Evolutionary conservation across 2,113 vertebrate species (phyloP), one percentile per base, ranked within the genome.

Genomic region (Python bivittatus): DNA sequence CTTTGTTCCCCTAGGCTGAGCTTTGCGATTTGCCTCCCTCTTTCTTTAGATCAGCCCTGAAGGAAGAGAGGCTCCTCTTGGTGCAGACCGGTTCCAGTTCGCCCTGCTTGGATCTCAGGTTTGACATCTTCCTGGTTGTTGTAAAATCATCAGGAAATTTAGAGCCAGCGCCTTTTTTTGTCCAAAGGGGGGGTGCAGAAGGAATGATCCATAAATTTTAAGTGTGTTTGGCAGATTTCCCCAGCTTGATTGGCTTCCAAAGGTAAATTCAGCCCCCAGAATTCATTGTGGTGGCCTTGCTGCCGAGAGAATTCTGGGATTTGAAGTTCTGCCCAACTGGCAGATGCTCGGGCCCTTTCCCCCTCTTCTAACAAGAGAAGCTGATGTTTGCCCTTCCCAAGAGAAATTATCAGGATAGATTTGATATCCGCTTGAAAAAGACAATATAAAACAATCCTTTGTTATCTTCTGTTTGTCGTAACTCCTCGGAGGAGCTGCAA

Each of bases 41-140:
- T 85, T n/a, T 44, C 48, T 91, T 87, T 91, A 99, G 99, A 58
- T 96, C 97, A 0, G 99, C 97, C 0, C 96, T 99, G 90, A 97
- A 53, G 61, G 98, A 99, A 0, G 98, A 99, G 95, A 97, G 97
- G 95, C 91, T 99, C 93, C 97, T 98, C 3, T 92, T 99, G 95
- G 98, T 99, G 42, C 99, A 99, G 97, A 99, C 98, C 0, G 99
- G 99, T 2, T 99, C 99, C 54, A 99, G 99, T 94, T 99, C 99
- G 2, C 99, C 99, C 0, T 99, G 99, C 95, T 96, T 99, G 53
- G 99, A 99, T 95, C 97, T 99, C 33, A 99, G 99, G 99, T 99
- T 96, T 86, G 96, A 95, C 54, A 2, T 0, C 0, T 9, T 17
- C 3, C 23, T 17, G 3, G 33, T 38, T 17, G 1, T 3, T 79